Percentiles rank a stretch among this genome's conserved stretches.
These are phyloP conservation scores for Glossophaga mutica DNA, from an alignment of 2,797 vertebrate genomes.

Conservation along the genomic window DNA sequence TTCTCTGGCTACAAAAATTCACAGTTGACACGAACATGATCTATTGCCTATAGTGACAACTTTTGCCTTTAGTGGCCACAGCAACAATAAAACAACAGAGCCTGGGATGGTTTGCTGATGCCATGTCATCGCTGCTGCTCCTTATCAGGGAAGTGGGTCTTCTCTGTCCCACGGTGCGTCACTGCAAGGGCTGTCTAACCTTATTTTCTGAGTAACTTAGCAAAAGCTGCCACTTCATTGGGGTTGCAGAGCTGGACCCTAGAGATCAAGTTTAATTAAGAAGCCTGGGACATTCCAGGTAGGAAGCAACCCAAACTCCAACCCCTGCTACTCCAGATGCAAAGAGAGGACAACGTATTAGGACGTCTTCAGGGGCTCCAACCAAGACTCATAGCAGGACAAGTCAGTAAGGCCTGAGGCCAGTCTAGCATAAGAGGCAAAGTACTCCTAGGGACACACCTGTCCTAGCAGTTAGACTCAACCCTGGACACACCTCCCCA, in stretches of 20 bases:
- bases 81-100: not conserved
- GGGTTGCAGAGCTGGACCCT: not conserved
- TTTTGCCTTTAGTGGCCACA: not conserved
- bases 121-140: not conserved
- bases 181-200: not conserved
- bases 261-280: not conserved
- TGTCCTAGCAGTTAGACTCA: not conserved
- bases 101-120: not conserved
- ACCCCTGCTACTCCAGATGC: not conserved
- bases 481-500: not conserved
- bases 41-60: not conserved
- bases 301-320: not conserved
- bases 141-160: not conserved
- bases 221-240: not conserved
- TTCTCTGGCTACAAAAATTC: slow-evolving; percentile 8
- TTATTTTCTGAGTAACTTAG: not conserved
- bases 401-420: not conserved
- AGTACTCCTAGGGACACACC: not conserved
- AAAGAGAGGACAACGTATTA: not conserved
- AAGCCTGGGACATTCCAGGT: not conserved
- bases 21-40: not conserved
- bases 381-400: not conserved
- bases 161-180: not conserved
- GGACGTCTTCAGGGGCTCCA: not conserved
- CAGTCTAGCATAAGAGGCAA: not conserved